Conservation (phyloP, 1,140 invertebrate species). For the Thaumatotibia leucotreta region DNA sequence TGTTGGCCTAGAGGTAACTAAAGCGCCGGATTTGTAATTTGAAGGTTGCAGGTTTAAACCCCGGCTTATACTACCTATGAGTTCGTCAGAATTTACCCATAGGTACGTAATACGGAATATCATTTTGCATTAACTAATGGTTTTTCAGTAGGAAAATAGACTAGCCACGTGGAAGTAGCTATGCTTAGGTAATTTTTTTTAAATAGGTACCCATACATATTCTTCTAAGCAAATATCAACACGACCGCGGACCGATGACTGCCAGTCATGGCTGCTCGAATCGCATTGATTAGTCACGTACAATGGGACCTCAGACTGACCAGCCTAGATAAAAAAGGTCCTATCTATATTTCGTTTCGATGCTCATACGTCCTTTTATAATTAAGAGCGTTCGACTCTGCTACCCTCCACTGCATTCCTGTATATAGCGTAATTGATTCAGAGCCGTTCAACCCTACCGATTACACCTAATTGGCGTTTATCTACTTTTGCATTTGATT, state of each 20-base stretch:
- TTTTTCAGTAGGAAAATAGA: too few relatives aligned
- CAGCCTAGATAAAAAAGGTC: not conserved
- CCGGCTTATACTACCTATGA: too few relatives aligned
- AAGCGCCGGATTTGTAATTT: too few relatives aligned
- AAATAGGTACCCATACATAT: too few relatives aligned
- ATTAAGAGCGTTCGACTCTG: not conserved
- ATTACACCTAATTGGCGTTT: slow-evolving; percentile 7
- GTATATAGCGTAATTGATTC: slow-evolving; percentile 31
- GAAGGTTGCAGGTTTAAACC: too few relatives aligned
- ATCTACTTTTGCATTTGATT: not conserved
- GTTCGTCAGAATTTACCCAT: too few relatives aligned
- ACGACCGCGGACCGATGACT: slow-evolving; percentile 17
- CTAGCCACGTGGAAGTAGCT: too few relatives aligned
- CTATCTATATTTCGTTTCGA: not conserved
- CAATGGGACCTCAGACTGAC: slow-evolving; percentile 10
- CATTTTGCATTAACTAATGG: too few relatives aligned
- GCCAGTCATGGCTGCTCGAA: slow-evolving; percentile 26
- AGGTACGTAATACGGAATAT: too few relatives aligned
- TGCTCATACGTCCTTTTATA: not conserved
- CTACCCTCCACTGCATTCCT: slow-evolving; percentile 23
- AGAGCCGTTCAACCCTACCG: slow-evolving; percentile 11
- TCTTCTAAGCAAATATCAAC: not conserved
- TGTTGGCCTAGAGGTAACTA: too few relatives aligned
- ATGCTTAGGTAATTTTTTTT: too few relatives aligned
- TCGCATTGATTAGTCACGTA: slow-evolving; percentile 34